These are phyloP conservation scores for Dicerorhinus sumatrensis DNA, from an alignment of 2,113 vertebrate species.

Conservation along the genomic window DNA sequence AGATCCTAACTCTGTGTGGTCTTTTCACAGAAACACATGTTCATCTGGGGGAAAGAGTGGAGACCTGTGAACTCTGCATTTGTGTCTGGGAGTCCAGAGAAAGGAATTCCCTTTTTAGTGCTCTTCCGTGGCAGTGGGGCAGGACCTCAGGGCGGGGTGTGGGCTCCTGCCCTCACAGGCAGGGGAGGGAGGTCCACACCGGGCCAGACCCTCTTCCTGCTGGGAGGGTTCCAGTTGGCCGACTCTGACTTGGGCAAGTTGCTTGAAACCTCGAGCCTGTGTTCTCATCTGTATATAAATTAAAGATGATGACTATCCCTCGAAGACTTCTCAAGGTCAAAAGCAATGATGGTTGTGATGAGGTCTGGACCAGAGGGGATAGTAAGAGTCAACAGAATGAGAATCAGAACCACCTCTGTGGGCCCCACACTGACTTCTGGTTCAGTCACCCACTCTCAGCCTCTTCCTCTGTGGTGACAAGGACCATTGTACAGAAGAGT, in stretches of 20 bases:
- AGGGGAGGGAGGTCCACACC: accelerated
- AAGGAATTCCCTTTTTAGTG: neutral
- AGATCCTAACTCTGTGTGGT: slow-evolving; percentile 45
- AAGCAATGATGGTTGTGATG: neutral
- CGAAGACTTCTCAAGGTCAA: neutral
- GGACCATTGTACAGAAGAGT: neutral
- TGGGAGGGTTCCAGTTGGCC: neutral
- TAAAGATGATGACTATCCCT: neutral
- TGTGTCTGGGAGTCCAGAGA: neutral
- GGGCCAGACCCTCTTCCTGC: neutral
- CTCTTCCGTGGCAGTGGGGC: neutral
- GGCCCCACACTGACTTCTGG: neutral
- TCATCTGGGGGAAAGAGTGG: slow-evolving; percentile 54
- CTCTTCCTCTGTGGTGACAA: neutral
- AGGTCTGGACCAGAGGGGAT: neutral
- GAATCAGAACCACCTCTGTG: neutral
- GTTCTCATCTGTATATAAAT: neutral
- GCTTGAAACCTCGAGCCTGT: neutral
- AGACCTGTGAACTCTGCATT: slow-evolving; percentile 36
- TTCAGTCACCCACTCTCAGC: neutral
- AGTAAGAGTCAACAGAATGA: neutral
- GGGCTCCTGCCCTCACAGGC: neutral
- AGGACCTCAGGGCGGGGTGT: neutral
- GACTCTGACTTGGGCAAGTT: neutral
- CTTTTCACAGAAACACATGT: slow-evolving; percentile 71